Conservation (phyloP, 2,888 invertebrate genomes). For the Mayetiola destructor region DNA sequence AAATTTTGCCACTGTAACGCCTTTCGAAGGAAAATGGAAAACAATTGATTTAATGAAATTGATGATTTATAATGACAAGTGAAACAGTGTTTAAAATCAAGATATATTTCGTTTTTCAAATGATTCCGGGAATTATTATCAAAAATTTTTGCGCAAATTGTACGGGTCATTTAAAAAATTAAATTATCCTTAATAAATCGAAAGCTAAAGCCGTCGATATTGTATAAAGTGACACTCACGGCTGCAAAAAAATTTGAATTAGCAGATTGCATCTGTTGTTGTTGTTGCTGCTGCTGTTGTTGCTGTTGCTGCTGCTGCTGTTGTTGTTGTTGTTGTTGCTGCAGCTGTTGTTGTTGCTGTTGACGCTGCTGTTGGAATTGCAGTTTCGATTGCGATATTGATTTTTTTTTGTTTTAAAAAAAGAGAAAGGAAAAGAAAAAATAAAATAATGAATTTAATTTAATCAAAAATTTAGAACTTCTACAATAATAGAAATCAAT, state of each 20-base stretch:
- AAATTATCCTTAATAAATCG: too few relatives aligned
- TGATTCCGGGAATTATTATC: too few relatives aligned
- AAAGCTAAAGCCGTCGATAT: too few relatives aligned
- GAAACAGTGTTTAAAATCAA: too few relatives aligned
- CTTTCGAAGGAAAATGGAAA: background rate
- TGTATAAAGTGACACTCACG: too few relatives aligned
- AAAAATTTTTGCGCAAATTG: too few relatives aligned
- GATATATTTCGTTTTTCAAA: too few relatives aligned
- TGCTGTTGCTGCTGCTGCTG: slow-evolving; percentile 25
- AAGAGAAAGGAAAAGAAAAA: background rate
- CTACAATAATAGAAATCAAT: too few relatives aligned
- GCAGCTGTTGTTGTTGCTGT: slow-evolving; percentile 18
- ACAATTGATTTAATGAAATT: too few relatives aligned
- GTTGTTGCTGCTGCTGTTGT: slow-evolving; percentile 21
- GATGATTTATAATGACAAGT: too few relatives aligned
- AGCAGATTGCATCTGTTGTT: slow-evolving; percentile 30
- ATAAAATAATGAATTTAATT: too few relatives aligned
- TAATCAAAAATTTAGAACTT: slow-evolving; percentile 14
- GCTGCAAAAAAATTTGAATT: slow-evolving; percentile 28
- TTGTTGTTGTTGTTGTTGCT: slow-evolving; percentile 26
- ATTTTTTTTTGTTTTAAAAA: background rate
- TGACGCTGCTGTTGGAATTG: slow-evolving; percentile 25
- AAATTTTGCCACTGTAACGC: slow-evolving; percentile 1
- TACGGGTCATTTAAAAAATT: too few relatives aligned
- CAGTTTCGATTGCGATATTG: slow-evolving; percentile 2